Conservation (phyloP, 2,797 vertebrate genomes). For the Hyperoplus lanceolatus region DNA sequence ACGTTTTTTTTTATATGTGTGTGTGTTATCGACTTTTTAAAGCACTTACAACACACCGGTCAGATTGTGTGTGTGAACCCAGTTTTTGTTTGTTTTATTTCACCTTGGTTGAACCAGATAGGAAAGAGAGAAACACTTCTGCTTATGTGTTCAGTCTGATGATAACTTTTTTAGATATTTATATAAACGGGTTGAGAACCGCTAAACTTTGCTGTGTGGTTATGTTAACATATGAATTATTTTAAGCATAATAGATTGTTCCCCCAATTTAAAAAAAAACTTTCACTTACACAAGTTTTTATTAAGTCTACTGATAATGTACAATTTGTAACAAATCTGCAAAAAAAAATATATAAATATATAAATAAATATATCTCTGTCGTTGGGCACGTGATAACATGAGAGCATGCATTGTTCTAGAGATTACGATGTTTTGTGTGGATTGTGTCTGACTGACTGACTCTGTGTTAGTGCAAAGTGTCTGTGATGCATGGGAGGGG, state of each 20-base stretch:
- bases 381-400: slow-evolving; percentile 76
- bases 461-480: slow-evolving; percentile 81
- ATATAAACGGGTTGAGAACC: slow-evolving; percentile 34
- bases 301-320: slow-evolving; percentile 62
- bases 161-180: no score
- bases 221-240: slow-evolving; percentile 32
- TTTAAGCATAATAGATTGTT: slow-evolving; percentile 13
- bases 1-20: slow-evolving; percentile 38
- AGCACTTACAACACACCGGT: slow-evolving; percentile 62
- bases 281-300: slow-evolving; percentile 48
- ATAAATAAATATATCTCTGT: slow-evolving; percentile 33
- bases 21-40: slow-evolving; percentile 55
- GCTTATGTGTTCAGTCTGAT: not conserved
- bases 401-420: slow-evolving; percentile 85
- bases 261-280: not conserved
- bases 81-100: slow-evolving; percentile 20
- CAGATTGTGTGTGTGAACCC: slow-evolving; percentile 41
- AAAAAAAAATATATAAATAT: slow-evolving; percentile 48
- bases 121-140: not conserved
- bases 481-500: slow-evolving; percentile 81
- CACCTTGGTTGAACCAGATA: not conserved
- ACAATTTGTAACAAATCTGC: slow-evolving; percentile 77
- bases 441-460: slow-evolving; percentile 78
- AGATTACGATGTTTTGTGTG: slow-evolving; percentile 80
- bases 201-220: slow-evolving; percentile 43